phyloP scores from a whole-genome alignment of 2,797 vertebrate genomes.

The Petrocephalus schoutedeni region DNA sequence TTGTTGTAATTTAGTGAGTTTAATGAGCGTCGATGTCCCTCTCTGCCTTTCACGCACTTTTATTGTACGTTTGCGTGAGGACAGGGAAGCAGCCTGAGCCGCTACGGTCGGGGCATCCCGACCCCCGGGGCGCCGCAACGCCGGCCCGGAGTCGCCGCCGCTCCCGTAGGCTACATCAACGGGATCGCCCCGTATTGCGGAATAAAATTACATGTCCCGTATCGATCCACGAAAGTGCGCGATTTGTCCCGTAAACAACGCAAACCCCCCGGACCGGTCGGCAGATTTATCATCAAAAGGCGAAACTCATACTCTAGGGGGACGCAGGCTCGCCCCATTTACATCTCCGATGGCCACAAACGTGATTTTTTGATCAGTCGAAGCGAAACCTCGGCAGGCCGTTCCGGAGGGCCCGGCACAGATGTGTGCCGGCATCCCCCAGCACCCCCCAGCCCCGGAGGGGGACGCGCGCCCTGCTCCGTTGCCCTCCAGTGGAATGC shows the following conservation, averaged over 20 bases:
- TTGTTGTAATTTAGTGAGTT: constrained; percentile 13
- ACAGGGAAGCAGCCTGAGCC: not conserved
- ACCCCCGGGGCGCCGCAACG: not conserved
- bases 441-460: constrained; percentile 21
- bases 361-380: not conserved
- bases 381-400: constrained; percentile 56
- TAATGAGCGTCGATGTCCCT: not conserved
- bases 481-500: constrained; percentile 27
- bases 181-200: not conserved
- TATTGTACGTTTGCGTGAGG: not conserved
- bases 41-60: not conserved
- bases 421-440: constrained; percentile 11
- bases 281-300: not conserved
- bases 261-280: not conserved
- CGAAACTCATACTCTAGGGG: not conserved
- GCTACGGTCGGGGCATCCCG: not conserved
- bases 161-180: not conserved
- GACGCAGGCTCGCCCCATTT: not conserved
- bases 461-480: constrained; percentile 28
- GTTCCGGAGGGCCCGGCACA: constrained; percentile 46
- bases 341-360: not conserved
- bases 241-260: not conserved
- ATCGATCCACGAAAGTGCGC: not conserved
- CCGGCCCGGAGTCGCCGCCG: not conserved
- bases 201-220: not conserved